phyloP scores from a whole-genome alignment of 2,888 invertebrate genomes.

The Byasa hedistus region DNA sequence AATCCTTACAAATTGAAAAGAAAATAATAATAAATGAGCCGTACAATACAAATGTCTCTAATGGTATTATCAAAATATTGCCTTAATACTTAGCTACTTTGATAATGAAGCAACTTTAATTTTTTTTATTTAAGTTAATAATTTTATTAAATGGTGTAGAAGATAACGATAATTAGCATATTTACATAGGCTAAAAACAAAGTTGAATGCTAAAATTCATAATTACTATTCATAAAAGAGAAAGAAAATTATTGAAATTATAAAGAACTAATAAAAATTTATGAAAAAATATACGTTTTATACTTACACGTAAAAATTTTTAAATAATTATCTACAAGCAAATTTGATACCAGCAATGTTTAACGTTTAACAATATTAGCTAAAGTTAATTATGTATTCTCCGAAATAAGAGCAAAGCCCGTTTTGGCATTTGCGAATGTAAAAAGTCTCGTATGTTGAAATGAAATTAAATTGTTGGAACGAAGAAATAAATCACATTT shows the following conservation, averaged over 20 bases:
- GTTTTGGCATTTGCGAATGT: background rate
- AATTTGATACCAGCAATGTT: background rate
- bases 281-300: background rate
- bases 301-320: background rate
- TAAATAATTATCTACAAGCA: background rate
- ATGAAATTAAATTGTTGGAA: background rate
- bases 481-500: background rate
- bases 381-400: slow-evolving; percentile 1
- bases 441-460: background rate
- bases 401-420: background rate
- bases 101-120: too few relatives aligned
- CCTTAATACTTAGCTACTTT: too few relatives aligned
- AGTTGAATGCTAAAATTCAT: too few relatives aligned
- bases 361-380: background rate
- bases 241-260: too few relatives aligned
- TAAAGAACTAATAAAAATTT: too few relatives aligned
- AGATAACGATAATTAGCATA: too few relatives aligned
- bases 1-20: slow-evolving; percentile 10
- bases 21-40: slow-evolving; percentile 21
- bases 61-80: background rate
- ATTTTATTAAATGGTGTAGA: too few relatives aligned
- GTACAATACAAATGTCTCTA: slow-evolving; percentile 2
- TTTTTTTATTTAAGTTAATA: too few relatives aligned
- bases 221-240: too few relatives aligned
- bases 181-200: too few relatives aligned